Percentiles rank a stretch among this genome's conserved stretches.
Conservation (phyloP, 1,140 invertebrate species). For the Mya arenaria region DNA sequence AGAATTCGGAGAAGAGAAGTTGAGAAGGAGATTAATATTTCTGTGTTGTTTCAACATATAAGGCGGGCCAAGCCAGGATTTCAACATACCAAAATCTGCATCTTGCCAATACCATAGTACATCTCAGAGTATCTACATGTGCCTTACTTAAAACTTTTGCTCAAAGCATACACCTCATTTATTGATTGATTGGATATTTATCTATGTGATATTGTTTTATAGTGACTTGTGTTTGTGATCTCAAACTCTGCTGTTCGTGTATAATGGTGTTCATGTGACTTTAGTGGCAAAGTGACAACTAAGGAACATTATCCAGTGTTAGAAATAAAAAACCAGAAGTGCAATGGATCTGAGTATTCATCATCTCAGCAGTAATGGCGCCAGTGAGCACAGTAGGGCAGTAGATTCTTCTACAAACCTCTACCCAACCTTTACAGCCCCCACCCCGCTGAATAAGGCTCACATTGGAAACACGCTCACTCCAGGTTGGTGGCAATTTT, state of each 20-base stretch:
- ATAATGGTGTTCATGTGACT: background rate
- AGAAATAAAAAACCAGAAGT: background rate
- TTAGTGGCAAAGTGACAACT: background rate
- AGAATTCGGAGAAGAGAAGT: constrained; percentile 50
- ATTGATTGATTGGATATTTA: constrained; percentile 13
- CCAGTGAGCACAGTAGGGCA: background rate
- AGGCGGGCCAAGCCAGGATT: background rate
- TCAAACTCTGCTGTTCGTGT: background rate
- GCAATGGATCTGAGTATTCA: constrained; percentile 25
- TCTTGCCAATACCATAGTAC: too few relatives aligned
- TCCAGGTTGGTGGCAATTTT: too few relatives aligned
- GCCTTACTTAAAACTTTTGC: background rate
- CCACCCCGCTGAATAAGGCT: constrained; percentile 39
- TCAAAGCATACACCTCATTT: background rate
- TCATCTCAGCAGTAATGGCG: background rate
- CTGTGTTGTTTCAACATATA: constrained; percentile 38
- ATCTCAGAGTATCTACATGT: background rate
- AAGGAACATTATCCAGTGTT: background rate
- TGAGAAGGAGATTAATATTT: constrained; percentile 32
- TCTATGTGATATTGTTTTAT: background rate
- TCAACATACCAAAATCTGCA: background rate
- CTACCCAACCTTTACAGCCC: constrained; percentile 33
- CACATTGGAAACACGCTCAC: constrained; percentile 43
- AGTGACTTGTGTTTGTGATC: too few relatives aligned
- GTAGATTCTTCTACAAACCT: background rate